phyloP scores from a whole-genome alignment of 64 coral and sea anemone genomes.

The Pocillopora damicornis region DNA sequence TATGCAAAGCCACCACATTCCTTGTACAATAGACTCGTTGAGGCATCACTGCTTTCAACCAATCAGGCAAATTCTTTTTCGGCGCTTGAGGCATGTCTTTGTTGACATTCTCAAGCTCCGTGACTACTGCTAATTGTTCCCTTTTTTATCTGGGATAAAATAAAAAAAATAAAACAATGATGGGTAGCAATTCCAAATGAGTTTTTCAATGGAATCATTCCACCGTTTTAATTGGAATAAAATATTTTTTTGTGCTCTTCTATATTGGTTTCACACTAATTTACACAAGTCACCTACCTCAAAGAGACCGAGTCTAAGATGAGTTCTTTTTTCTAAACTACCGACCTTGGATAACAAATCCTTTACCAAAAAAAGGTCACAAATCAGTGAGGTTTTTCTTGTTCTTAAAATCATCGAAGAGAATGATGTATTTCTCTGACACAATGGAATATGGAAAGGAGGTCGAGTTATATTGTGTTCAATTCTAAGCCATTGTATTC shows the following conservation, averaged over 20 bases:
- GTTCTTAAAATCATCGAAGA: not conserved
- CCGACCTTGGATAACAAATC: not conserved
- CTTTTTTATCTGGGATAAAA: not conserved
- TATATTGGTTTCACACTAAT: too few species aligned
- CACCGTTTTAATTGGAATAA: too few species aligned
- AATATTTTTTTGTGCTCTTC: too few species aligned
- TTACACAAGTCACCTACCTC: too few species aligned
- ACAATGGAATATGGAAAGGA: not conserved
- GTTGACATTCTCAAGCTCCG: not conserved
- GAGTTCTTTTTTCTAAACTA: not conserved
- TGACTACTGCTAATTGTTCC: not conserved
- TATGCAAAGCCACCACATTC: not conserved
- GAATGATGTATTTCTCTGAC: not conserved
- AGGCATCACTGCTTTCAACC: not conserved
- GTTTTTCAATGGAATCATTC: too few species aligned
- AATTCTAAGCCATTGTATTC: not conserved
- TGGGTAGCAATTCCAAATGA: not conserved
- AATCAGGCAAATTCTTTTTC: not conserved
- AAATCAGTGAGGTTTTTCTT: not conserved
- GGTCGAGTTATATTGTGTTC: not conserved
- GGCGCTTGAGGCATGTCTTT: not conserved
- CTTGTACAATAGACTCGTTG: not conserved
- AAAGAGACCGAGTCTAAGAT: too few species aligned
- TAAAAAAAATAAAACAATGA: not conserved
- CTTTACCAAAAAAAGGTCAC: not conserved